Evolutionary conservation across 2,888 invertebrate genomes (phyloP).

Genomic region (Cyclophora punctaria): DNA sequence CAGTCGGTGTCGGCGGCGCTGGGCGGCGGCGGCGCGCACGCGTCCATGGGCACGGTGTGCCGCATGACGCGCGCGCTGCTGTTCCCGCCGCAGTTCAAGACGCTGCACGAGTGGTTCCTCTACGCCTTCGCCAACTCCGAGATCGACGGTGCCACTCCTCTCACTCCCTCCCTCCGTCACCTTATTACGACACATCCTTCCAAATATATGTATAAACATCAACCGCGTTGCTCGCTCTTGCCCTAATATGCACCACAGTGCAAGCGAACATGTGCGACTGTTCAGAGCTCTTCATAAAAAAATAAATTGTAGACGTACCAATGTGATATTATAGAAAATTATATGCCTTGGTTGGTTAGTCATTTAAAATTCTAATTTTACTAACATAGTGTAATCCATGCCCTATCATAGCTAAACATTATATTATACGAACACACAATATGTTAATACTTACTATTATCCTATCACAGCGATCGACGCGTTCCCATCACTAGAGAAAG

Average conservation of each 20-base stretch:
- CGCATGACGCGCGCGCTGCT: conserved; percentile 92
- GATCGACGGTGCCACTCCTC: conserved; percentile 93
- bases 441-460: neutral
- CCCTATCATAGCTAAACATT: too few relatives aligned
- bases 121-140: conserved; percentile 97
- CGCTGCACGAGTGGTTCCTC: conserved; percentile 96
- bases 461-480: conserved; percentile 83
- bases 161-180: neutral
- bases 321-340: too few relatives aligned
- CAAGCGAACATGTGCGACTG: too few relatives aligned
- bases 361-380: too few relatives aligned
- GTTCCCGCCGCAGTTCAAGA: conserved; percentile 96
- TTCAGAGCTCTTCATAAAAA: too few relatives aligned
- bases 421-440: neutral
- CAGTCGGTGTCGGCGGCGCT: conserved; percentile 1
- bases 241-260: too few relatives aligned
- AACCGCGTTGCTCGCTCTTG: too few relatives aligned
- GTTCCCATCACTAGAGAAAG: conserved; percentile 91
- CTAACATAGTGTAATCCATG: too few relatives aligned
- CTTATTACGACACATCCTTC: too few relatives aligned
- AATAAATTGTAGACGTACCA: too few relatives aligned
- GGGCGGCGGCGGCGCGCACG: conserved; percentile 79
- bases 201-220: too few relatives aligned
- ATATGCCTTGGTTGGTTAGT: too few relatives aligned
- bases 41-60: conserved; percentile 96